Evolutionary conservation across 2,888 invertebrate species (phyloP), one percentile per base, ranked within the genome.

Genomic region (Limnephilus rhombicus): DNA sequence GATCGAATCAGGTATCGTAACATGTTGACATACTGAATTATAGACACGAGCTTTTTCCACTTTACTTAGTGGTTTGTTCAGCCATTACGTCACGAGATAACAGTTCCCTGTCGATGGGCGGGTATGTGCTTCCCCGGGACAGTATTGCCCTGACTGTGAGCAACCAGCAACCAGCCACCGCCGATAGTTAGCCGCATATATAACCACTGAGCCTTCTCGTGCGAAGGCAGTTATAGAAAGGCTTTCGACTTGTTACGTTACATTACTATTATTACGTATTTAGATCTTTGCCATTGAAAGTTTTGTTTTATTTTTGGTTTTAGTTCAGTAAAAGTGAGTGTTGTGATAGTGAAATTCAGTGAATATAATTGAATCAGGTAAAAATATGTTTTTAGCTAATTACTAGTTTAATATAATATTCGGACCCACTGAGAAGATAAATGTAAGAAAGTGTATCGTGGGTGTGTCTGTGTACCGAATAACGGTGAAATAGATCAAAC

Each of bases 311-410:
- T 53, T 53, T 87, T 87, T 49, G 12, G 45, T 86, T n/a, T 68
- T 87, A 53, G 37, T 34, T 34, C 37, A 87, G 87, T 29, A 87
- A 37, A 87, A 49, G 88, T 37, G 88, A 80, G 68, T 89, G 41
- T 80, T 89, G 88, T 89, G 88, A 89, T 24, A 80, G 88, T 89
- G 88, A 80, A 80, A 31, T 13, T 68, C 31, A 89, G 88, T 89
- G 88, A 89, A 89, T 45, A 41, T 89, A 80, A 80, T 89, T 34
- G 49, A 53, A n/a, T 15, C 68, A 53, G 87, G 87, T 87, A 53
- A 87, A 29, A 80, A 41, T 85, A 85, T 31, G 13, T 82, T 34
- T 34, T 82, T 82, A 15, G 31, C 18, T 34, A 13, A 31, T 82
- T 82, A 34, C 31, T 13, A 31, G 18, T 34, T 3, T 3, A 15